Evolutionary conservation across 2,888 invertebrate genomes (phyloP), one percentile per base, ranked within the genome.

Genomic region (Listrodromus nycthemerus): DNA sequence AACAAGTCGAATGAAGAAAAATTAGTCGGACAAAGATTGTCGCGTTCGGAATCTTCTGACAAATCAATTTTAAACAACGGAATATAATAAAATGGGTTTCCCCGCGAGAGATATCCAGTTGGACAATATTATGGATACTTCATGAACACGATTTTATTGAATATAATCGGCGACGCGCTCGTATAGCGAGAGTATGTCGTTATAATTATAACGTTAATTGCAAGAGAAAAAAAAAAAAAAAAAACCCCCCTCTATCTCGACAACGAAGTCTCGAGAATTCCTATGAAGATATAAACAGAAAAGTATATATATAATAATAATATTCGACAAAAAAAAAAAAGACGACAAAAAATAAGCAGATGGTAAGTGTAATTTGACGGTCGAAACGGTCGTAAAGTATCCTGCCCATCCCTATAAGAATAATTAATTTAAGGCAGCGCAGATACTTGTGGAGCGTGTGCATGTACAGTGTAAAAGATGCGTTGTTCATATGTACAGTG

Each of bases 401-500:
- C 86, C 83, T 85, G 86, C 76, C 83, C 85, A 80, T 83, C 81
- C 81, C 78, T 71, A 61, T 82, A 76, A 71, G 48, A 65, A 75
- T 86, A 88, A 87, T 86, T 89, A 88, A 89, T 83, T 88, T 90
- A 91, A 90, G 89, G 90, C 90, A 90, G 91, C 90, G 90, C 90
- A 89, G 89, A 90, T 90, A 91, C 88, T 91, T 89, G 90, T 89
- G 90, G 88, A 90, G 90, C 90, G 91, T 91, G 89, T 92, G 92
- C 90, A 89, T 93, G 92, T 93, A 93, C 92, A 92, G 93, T 93
- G 92, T 93, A 93, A 93, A 93, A 92, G 93, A 92, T 92, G 92
- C 92, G 91, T 92, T 93, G 93, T 93, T 92, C 92, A 93, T 93
- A 93, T 93, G 92, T 93, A 93, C 93, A 93, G 93, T 91, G 87